Evolutionary conservation across 2,113 vertebrate genomes (phyloP).

Genomic region (Platysteira castanea): DNA sequence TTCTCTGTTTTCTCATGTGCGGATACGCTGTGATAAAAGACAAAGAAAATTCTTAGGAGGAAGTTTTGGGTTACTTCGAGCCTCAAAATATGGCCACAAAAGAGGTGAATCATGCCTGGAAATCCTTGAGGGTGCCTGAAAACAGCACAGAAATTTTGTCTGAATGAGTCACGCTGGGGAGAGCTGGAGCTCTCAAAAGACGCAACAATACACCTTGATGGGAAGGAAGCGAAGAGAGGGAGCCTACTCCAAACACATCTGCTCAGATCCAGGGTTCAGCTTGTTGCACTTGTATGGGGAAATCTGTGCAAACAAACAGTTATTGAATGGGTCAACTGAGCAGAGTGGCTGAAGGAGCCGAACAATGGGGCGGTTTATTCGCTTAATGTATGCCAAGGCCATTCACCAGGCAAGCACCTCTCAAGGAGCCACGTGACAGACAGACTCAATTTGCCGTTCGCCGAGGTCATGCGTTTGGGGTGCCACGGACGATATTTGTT

Average conservation of each 20-base stretch:
- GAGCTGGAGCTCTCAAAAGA: slow-evolving; percentile 36
- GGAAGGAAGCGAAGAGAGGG: background rate
- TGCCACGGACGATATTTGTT: background rate
- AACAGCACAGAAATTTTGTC: background rate
- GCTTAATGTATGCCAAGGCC: slow-evolving; percentile 57
- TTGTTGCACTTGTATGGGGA: slow-evolving; percentile 29
- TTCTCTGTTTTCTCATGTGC: background rate
- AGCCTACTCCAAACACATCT: slow-evolving; percentile 55
- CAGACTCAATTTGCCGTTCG: background rate
- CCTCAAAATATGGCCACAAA: background rate
- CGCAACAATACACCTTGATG: slow-evolving; percentile 46
- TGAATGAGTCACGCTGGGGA: background rate
- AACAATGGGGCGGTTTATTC: slow-evolving; percentile 54
- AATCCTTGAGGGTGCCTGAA: background rate
- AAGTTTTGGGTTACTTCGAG: background rate
- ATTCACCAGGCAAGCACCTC: slow-evolving; percentile 48
- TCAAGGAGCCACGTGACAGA: background rate
- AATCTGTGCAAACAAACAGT: slow-evolving; percentile 61
- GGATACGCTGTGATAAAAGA: background rate
- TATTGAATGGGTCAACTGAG: slow-evolving; percentile 47
- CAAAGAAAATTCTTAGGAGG: background rate
- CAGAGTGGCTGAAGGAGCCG: slow-evolving; percentile 40
- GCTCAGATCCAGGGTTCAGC: slow-evolving; percentile 48
- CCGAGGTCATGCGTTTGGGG: background rate
- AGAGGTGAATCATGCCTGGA: background rate